Conservation (phyloP, 2,113 vertebrate genomes). For the Peucedramus taeniatus region DNA sequence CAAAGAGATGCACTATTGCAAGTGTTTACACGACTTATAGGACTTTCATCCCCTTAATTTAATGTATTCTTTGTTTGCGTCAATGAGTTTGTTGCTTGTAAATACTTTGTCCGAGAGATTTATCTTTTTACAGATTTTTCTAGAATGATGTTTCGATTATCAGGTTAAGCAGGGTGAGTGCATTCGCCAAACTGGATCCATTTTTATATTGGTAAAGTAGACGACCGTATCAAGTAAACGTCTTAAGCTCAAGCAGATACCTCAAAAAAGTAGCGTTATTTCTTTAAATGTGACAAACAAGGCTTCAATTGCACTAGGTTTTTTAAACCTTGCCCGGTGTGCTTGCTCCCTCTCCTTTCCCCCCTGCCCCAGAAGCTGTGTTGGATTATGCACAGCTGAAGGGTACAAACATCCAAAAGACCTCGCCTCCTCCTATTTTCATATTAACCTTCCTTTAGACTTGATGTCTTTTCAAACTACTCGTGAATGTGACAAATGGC, state of each 20-base stretch:
- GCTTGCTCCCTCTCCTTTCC: not conserved
- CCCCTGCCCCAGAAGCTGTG: not conserved
- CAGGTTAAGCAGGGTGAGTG: slow-evolving; percentile 68
- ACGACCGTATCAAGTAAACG: not conserved
- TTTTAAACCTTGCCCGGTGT: slow-evolving; percentile 57
- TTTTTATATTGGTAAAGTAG: slow-evolving; percentile 63
- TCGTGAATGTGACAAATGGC: slow-evolving; percentile 76
- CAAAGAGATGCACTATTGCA: slow-evolving; percentile 74
- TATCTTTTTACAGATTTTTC: slow-evolving; percentile 83
- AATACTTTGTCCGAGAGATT: slow-evolving; percentile 80
- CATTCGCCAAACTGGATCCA: slow-evolving; percentile 64
- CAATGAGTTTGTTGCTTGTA: slow-evolving; percentile 77
- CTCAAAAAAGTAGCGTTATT: slow-evolving; percentile 50
- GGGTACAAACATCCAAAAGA: not conserved
- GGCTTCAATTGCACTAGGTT: slow-evolving; percentile 69
- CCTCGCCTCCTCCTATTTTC: slow-evolving; percentile 1
- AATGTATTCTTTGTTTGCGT: slow-evolving; percentile 68
- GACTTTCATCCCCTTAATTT: slow-evolving; percentile 75
- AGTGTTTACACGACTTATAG: slow-evolving; percentile 74
- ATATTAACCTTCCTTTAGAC: slow-evolving; percentile 57
- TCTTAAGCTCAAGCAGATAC: slow-evolving; percentile 64
- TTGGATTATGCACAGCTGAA: slow-evolving; percentile 8
- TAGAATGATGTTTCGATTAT: slow-evolving; percentile 72
- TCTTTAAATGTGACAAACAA: slow-evolving; percentile 56
- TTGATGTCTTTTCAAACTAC: slow-evolving; percentile 67